Conservation (phyloP, 2,888 invertebrate species). For the Endotricha flammealis region DNA sequence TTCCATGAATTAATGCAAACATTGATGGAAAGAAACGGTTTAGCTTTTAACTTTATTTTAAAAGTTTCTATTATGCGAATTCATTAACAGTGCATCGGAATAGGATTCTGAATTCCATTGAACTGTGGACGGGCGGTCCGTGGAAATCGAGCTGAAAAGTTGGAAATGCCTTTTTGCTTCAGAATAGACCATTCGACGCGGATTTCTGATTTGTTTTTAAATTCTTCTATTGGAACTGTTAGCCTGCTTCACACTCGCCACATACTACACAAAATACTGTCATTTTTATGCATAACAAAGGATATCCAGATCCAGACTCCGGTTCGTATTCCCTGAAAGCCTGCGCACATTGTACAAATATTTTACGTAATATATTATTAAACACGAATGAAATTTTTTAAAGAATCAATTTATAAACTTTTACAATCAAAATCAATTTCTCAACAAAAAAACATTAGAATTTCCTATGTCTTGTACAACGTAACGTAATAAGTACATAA, state of each 20-base stretch:
- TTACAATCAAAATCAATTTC: too few relatives aligned
- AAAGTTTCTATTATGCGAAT: slow-evolving; percentile 49
- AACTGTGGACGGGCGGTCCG: slow-evolving; percentile 49
- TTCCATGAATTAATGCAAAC: not conserved
- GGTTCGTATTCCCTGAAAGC: too few relatives aligned
- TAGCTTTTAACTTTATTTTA: slow-evolving; percentile 39
- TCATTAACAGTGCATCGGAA: slow-evolving; percentile 49
- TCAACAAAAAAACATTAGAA: too few relatives aligned
- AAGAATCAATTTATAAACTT: too few relatives aligned
- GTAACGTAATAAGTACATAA: not conserved
- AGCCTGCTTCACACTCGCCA: too few relatives aligned
- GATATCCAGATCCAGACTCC: too few relatives aligned
- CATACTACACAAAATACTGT: too few relatives aligned
- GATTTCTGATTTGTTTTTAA: slow-evolving; percentile 43
- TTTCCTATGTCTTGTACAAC: too few relatives aligned
- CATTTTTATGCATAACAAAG: too few relatives aligned
- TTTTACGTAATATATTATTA: too few relatives aligned
- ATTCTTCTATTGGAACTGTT: slow-evolving; percentile 29
- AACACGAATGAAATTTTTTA: too few relatives aligned
- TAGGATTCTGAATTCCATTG: slow-evolving; percentile 56
- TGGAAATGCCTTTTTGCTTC: slow-evolving; percentile 52
- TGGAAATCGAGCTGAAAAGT: slow-evolving; percentile 61
- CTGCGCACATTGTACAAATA: too few relatives aligned
- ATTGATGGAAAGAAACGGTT: slow-evolving; percentile 20
- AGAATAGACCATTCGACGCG: slow-evolving; percentile 37